Conservation (phyloP, 2,797 vertebrate species). For the Poecile montanus region DNA sequence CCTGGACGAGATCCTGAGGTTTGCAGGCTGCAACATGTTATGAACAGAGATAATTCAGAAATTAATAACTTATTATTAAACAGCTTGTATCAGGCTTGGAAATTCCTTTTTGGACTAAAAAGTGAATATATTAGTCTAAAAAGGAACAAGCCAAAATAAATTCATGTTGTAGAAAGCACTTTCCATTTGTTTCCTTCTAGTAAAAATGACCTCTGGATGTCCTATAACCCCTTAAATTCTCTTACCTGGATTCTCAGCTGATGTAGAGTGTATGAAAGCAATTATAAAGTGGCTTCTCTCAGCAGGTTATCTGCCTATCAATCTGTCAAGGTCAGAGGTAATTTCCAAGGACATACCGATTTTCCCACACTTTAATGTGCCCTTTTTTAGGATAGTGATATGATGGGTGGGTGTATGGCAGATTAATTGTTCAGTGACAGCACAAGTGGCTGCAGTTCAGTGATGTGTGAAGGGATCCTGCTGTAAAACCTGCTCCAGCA, state of each 20-base stretch:
- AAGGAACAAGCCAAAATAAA: not conserved
- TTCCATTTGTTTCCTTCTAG: not conserved
- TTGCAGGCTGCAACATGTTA: too few species aligned
- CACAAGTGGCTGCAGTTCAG: not conserved
- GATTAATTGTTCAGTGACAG: not conserved
- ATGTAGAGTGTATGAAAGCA: not conserved
- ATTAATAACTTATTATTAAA: not conserved
- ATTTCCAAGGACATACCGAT: constrained; percentile 12
- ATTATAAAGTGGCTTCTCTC: not conserved
- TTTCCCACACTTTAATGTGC: not conserved
- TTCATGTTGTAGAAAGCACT: not conserved
- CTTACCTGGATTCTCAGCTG: not conserved
- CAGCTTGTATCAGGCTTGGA: not conserved
- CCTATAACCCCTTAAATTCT: not conserved
- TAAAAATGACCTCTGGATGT: not conserved
- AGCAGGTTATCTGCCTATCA: not conserved
- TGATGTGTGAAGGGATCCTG: not conserved
- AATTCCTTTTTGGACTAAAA: not conserved
- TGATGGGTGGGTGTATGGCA: not conserved
- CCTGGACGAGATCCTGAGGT: too few species aligned
- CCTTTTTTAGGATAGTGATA: not conserved
- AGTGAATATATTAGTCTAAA: not conserved
- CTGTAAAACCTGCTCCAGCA: not conserved
- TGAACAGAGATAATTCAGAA: not conserved
- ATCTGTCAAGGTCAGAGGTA: not conserved